These are phyloP conservation scores for Drepana falcataria DNA, from an alignment of 2,888 invertebrate species.

Conservation along the genomic window DNA sequence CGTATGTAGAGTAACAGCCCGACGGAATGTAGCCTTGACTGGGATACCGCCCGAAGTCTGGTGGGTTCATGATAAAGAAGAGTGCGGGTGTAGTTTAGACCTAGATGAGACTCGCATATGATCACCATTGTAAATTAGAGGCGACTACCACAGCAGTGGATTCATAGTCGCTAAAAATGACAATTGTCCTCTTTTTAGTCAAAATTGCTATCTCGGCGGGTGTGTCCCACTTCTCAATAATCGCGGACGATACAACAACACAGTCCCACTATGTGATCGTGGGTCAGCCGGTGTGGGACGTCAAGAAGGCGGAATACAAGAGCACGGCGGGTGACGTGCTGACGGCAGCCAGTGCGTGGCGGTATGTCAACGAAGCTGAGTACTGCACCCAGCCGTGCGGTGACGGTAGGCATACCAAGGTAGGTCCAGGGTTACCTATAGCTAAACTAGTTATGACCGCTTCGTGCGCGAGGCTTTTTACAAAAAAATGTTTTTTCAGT, in stretches of 20 bases:
- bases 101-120: too few species aligned
- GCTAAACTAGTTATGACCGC: too few species aligned
- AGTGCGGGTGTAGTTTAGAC: too few species aligned
- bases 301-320: constrained; percentile 62
- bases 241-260: constrained; percentile 63
- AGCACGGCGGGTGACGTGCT: constrained; percentile 80
- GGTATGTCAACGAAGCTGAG: constrained; percentile 79
- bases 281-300: constrained; percentile 81
- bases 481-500: too few species aligned
- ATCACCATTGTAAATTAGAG: too few species aligned
- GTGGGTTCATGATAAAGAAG: too few species aligned
- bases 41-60: too few species aligned
- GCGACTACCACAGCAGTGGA: too few species aligned
- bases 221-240: constrained; percentile 75
- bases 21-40: too few species aligned
- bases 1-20: too few species aligned
- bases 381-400: constrained; percentile 76
- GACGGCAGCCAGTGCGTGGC: constrained; percentile 79
- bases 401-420: constrained; percentile 75
- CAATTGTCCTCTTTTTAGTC: constrained; percentile 47
- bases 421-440: constrained; percentile 6
- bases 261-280: constrained; percentile 79
- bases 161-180: not conserved
- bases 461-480: too few species aligned
- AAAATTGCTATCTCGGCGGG: constrained; percentile 83